phyloP scores from a whole-genome alignment of 2,113 vertebrate genomes.

The Puntigrus tetrazona region DNA sequence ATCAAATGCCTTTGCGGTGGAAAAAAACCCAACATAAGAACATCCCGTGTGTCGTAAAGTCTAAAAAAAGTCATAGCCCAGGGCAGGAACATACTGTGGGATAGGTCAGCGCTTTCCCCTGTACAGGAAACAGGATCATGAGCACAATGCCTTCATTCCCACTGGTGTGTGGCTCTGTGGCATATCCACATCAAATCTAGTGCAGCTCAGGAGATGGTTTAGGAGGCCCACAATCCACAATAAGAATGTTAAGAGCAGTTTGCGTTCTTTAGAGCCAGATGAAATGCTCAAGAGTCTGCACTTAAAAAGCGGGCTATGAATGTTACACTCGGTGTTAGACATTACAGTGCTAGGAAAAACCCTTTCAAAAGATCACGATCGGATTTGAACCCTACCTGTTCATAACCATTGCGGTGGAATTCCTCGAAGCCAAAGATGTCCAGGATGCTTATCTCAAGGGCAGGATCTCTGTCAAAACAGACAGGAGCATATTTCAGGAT shows the following conservation, averaged over 20 bases:
- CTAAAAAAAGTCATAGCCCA: conserved; percentile 15
- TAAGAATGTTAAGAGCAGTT: background rate
- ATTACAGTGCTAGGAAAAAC: background rate
- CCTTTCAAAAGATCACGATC: background rate
- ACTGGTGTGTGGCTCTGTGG: background rate
- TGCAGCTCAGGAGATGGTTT: background rate
- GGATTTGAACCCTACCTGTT: conserved; percentile 79
- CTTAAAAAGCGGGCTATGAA: background rate
- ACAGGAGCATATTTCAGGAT: background rate
- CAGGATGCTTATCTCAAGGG: conserved; percentile 86
- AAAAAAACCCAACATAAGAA: background rate
- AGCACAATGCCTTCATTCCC: conserved; percentile 24
- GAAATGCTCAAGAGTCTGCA: background rate
- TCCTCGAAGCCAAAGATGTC: conserved; percentile 96
- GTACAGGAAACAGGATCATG: background rate
- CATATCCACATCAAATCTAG: conserved; percentile 16
- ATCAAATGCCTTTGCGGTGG: background rate
- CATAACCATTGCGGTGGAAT: conserved; percentile 89
- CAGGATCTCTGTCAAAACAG: conserved; percentile 73
- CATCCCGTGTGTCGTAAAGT: background rate
- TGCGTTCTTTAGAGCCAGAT: background rate
- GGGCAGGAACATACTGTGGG: conserved; percentile 9
- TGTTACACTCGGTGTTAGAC: background rate
- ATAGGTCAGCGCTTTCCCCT: conserved; percentile 25
- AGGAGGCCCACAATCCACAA: background rate